Evolutionary conservation across 2,797 vertebrate species (phyloP).

Genomic region (Sternotherus odoratus): DNA sequence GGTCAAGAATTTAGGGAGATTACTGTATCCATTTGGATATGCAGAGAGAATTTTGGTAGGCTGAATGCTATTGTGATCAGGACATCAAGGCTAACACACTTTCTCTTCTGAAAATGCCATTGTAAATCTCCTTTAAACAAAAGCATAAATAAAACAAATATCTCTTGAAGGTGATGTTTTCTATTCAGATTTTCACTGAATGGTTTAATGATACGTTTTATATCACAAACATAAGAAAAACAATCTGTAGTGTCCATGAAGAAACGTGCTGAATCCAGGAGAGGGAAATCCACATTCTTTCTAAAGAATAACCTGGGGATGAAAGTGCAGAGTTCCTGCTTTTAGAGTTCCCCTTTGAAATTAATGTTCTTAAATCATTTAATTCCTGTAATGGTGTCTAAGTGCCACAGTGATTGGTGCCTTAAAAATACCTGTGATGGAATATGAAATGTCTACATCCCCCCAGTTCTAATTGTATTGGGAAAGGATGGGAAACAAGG

Average conservation of each 20-base stretch:
- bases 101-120: constrained; percentile 18
- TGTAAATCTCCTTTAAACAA: background rate
- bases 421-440: background rate
- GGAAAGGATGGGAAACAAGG: constrained; percentile 22
- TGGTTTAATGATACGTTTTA: background rate
- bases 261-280: background rate
- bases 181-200: background rate
- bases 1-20: constrained; percentile 9
- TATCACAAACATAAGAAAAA: background rate
- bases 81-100: background rate
- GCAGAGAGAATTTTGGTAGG: background rate
- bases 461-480: constrained; percentile 48
- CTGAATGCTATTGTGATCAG: background rate
- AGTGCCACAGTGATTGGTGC: constrained; percentile 6
- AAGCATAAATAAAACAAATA: background rate
- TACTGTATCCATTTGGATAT: background rate
- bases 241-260: background rate
- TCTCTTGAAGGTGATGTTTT: background rate
- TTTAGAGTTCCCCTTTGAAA: constrained; percentile 34
- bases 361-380: constrained; percentile 46
- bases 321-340: rapidly evolving
- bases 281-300: background rate
- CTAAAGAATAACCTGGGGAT: background rate
- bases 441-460: constrained; percentile 42
- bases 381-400: background rate